Conservation (phyloP, 2,113 vertebrate genomes). For the Emydocephalus ijimae region DNA sequence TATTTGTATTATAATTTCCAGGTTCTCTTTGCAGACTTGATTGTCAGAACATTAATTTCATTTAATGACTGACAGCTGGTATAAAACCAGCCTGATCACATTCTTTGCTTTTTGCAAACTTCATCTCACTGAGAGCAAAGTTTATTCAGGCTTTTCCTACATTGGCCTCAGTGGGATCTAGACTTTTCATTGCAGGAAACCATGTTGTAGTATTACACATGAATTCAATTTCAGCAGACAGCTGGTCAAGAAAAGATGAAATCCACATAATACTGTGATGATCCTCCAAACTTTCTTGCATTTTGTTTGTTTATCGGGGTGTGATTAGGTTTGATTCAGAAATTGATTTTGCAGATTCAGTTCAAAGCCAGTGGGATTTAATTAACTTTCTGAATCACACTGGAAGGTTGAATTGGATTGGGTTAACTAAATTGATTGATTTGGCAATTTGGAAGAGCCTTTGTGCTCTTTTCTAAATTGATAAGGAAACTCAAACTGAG, state of each 20-base stretch:
- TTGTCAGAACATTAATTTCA: conserved; percentile 4
- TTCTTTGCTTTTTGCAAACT: conserved; percentile 10
- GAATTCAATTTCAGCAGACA: conserved; percentile 15
- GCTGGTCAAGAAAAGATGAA: neutral
- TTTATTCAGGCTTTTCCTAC: conserved; percentile 26
- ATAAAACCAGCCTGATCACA: neutral
- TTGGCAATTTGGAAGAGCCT: neutral
- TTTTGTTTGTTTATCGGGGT: neutral
- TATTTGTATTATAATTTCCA: neutral
- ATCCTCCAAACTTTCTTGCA: neutral
- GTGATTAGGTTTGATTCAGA: neutral
- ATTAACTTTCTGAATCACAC: neutral
- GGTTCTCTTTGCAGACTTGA: neutral
- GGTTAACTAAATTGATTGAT: neutral
- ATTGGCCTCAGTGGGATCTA: conserved; percentile 23
- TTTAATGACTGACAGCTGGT: neutral
- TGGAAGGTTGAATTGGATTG: neutral
- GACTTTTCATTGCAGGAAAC: conserved; percentile 25
- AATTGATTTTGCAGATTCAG: neutral
- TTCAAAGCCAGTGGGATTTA: neutral
- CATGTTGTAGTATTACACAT: conserved; percentile 22
- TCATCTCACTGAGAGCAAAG: conserved; percentile 28
- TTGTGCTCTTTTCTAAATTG: neutral
- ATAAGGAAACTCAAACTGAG: neutral
- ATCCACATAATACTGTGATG: rapidly evolving